Conservation (phyloP, 1,140 invertebrate species). For the Penaeus japonicus region DNA sequence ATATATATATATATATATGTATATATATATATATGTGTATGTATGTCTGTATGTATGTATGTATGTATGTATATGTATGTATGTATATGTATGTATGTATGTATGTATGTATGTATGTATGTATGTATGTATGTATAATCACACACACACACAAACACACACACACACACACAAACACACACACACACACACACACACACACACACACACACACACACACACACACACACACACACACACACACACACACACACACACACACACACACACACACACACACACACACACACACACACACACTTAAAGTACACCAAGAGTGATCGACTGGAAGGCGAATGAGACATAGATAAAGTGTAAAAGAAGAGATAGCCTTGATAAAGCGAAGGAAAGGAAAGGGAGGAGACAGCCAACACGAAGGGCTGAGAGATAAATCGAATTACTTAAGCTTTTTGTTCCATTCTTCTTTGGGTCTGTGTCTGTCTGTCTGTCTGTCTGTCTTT, state of each 20-base stretch:
- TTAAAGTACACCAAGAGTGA: background rate
- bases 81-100: background rate
- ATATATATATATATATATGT: slow-evolving; percentile 10
- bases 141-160: background rate
- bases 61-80: background rate
- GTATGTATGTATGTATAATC: background rate
- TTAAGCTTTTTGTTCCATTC: too few species aligned
- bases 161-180: background rate
- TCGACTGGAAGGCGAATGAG: too few species aligned
- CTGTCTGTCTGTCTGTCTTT: too few species aligned
- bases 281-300: background rate
- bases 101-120: background rate
- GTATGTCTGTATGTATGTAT: background rate
- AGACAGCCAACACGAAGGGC: too few species aligned
- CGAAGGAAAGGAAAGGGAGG: too few species aligned
- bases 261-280: background rate
- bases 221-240: background rate
- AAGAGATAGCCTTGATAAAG: too few species aligned
- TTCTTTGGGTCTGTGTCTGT: too few species aligned
- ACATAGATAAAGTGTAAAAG: too few species aligned
- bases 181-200: background rate
- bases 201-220: background rate
- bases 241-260: background rate
- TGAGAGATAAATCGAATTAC: too few species aligned
- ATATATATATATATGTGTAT: background rate